Base-by-base conservation (phyloP, 2,797 vertebrate species). In the Cirrhinus mrigala region DNA sequence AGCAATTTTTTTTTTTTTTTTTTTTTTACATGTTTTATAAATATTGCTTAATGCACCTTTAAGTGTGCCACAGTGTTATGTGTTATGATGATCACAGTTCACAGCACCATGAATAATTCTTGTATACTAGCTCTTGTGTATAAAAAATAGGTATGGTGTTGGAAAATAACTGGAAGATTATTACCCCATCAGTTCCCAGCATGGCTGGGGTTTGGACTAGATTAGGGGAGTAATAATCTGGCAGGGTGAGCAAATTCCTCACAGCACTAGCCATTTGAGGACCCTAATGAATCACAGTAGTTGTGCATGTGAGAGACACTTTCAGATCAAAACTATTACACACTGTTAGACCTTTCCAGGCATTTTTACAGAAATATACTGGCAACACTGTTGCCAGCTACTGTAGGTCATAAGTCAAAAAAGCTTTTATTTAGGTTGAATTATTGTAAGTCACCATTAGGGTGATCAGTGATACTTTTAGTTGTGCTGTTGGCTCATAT, bases 381-480 rank as follows among this genome's bases (percentile, higher is more conserved):
- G 14, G 15, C 6, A 24, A 6, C 27, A 12, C 24, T 29, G 29
- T 29, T 29, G 29, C 6, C 54, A 16, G 50, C 5, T 14, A 6
- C 50, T 52, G 15, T 5, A 54, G 6, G 5, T 54, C 27, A 37
- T 29, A 37, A 16, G 40, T 40, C 4, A 15, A n/a, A 15, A 71
- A 4, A 3, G 15, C 3, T 14, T 29, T 29, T 29, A 29, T 29
- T 29, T 29, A 29, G 33, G 33, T 33, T 33, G 29, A n/a, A 58
- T 58, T 58, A 22, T 58, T 46, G 46, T 46, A 96, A 74, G 89
- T 29, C 29, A 29, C 29, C 29, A 29, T 29, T 29, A 29, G 29
- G 29, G 29, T 29, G 29, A 29, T 29, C 29, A 29, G 46, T 48
- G 40, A 69, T 1, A 40, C 66, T 22, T 29, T n/a, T n/a, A n/a